Conservation (phyloP, 2,888 invertebrate genomes). For the Lysandra coridon region DNA sequence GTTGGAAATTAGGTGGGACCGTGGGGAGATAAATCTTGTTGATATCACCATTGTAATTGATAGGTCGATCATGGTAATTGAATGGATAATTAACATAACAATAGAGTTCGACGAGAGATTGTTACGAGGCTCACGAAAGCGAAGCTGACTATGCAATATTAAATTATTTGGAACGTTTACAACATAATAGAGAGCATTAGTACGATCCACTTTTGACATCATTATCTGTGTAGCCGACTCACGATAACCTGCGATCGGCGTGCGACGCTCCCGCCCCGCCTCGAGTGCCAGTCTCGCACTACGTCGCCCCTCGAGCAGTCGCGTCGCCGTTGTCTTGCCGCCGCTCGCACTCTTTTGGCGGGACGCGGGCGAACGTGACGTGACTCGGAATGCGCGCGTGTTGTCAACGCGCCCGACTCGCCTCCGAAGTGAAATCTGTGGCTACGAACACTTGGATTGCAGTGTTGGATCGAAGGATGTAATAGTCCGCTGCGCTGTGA, state of each 20-base stretch:
- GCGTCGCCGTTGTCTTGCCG: conserved; percentile 55
- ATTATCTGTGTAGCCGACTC: conserved; percentile 76
- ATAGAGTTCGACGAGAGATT: conserved; percentile 44
- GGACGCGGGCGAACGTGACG: conserved; percentile 64
- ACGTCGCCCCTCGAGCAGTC: conserved; percentile 58
- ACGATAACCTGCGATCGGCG: conserved; percentile 77
- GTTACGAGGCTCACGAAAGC: conserved; percentile 44
- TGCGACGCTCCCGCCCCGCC: conserved; percentile 59
- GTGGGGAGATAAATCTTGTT: neutral
- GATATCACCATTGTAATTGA: conserved; percentile 45
- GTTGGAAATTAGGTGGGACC: neutral
- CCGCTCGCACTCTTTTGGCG: conserved; percentile 67
- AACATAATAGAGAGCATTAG: conserved; percentile 78
- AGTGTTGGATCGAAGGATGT: conserved; percentile 75
- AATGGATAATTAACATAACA: conserved; percentile 54
- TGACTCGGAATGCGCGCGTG: conserved; percentile 69
- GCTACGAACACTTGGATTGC: conserved; percentile 76
- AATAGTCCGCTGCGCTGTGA: conserved; percentile 53
- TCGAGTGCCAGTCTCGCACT: conserved; percentile 68
- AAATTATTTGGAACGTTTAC: conserved; percentile 67
- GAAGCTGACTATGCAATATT: conserved; percentile 55
- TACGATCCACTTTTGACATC: conserved; percentile 80
- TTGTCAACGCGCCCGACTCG: conserved; percentile 57
- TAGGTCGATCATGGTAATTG: conserved; percentile 46
- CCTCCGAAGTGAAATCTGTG: conserved; percentile 68